Base-by-base conservation (phyloP, 2,888 invertebrate genomes). In the Bugula neritina region DNA sequence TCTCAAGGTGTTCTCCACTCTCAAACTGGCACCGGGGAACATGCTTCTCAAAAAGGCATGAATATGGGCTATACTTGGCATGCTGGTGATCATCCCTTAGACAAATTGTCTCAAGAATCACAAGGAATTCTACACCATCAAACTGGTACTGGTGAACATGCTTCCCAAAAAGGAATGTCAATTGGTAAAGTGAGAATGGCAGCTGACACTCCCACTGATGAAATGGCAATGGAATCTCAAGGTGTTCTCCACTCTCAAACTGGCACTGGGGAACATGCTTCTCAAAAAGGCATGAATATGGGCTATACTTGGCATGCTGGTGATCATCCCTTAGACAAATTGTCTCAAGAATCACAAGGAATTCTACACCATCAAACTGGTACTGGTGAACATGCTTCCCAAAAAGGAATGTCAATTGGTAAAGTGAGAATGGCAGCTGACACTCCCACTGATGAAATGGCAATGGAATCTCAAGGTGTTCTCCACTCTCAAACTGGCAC, bases 51-150 rank as follows among this genome's bases (percentile, higher is more conserved):
- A 31, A 63, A 63, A 31, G 63, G 63, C 2, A 63, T 63, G 63
- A 63, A 29, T 34, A 63, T 63, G 63, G 63, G 63, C 10, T 63
- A 63, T 63, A 63, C 63, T 13, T 63, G 63, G 63, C 63, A 63
- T 31, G 63, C 25, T 63, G 63, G 63, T 13, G 63, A 63, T 31
- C 63, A 29, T 63, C 17, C 27, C 25, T 27, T 63, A 10, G 63
- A 63, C n/a, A 63, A 63, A 63, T 17, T 63, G 10, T 63, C 63
- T 31, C 17, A 25, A 27, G 63, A 63, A 31, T 27, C 63, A 25
- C 63, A 63, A 63, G 63, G 63, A 25, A 63, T 63, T 5, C 63
- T 63, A 31, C 63, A 63, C 31, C 5, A 21, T 13, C 63, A 63
- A 34, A 63, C 63, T 31, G 63, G 63, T 13, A 63, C 63, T 10